These are phyloP conservation scores for Diloba caeruleocephala DNA, from an alignment of 2,888 invertebrate species.

Conservation along the genomic window DNA sequence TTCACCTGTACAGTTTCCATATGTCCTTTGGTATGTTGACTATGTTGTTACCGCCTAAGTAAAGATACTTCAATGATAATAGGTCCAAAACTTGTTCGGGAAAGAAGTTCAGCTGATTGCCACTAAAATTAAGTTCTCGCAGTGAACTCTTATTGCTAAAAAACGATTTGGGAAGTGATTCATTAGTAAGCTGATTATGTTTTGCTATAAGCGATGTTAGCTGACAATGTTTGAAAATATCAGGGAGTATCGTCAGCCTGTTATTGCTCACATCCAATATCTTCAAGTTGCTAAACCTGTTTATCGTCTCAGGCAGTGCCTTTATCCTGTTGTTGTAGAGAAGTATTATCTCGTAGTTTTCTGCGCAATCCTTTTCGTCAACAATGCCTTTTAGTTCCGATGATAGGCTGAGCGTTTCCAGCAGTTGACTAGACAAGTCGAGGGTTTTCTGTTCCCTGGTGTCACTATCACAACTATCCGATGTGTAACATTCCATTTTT, in stretches of 20 bases:
- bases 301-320: conserved; percentile 90
- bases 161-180: conserved; percentile 96
- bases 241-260: conserved; percentile 93
- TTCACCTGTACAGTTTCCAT: conserved; percentile 84
- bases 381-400: conserved; percentile 90
- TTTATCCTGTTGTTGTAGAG: conserved; percentile 96
- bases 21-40: conserved; percentile 94
- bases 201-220: conserved; percentile 95
- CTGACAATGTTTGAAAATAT: conserved; percentile 93
- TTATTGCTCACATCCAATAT: conserved; percentile 97
- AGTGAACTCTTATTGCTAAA: conserved; percentile 90
- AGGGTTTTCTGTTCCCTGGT: conserved; percentile 92
- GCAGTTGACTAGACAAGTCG: conserved; percentile 87
- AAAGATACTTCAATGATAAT: conserved; percentile 93
- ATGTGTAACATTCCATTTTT: conserved; percentile 94
- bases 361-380: conserved; percentile 89
- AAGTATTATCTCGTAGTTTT: conserved; percentile 92
- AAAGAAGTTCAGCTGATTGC: conserved; percentile 95
- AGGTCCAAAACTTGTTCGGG: conserved; percentile 96
- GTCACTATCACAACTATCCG: conserved; percentile 95
- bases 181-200: conserved; percentile 95
- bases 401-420: conserved; percentile 89
- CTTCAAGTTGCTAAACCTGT: conserved; percentile 92
- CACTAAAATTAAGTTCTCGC: conserved; percentile 97
- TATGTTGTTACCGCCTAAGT: conserved; percentile 97